Conservation (phyloP, 2,888 invertebrate species). For the Drosophila macrospina region DNA sequence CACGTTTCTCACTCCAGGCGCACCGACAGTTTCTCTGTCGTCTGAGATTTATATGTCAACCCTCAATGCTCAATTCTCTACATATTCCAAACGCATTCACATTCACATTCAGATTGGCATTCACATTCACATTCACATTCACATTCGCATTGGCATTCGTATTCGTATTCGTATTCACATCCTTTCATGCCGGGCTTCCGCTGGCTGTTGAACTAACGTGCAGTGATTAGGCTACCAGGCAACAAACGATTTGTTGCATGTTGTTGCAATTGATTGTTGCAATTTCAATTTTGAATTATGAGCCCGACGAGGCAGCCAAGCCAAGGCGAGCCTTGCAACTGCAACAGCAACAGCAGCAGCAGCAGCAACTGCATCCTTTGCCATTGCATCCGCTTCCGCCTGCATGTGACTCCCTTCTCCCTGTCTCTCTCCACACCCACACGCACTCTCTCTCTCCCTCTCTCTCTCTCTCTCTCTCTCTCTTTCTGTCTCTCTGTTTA, state of each 20-base stretch:
- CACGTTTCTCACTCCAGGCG: not conserved
- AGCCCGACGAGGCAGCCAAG: constrained; percentile 34
- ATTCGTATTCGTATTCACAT: constrained; percentile 42
- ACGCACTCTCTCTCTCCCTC: constrained; percentile 16
- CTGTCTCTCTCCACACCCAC: not conserved
- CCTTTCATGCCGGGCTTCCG: constrained; percentile 60
- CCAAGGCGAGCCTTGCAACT: constrained; percentile 44
- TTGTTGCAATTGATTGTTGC: constrained; percentile 84
- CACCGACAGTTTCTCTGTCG: constrained; percentile 10
- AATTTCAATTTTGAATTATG: constrained; percentile 84
- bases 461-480: not conserved
- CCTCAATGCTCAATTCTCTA: constrained; percentile 39
- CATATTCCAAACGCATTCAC: constrained; percentile 14
- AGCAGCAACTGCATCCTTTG: constrained; percentile 55
- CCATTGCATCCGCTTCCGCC: constrained; percentile 64
- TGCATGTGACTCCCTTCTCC: constrained; percentile 10
- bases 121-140: constrained; percentile 30
- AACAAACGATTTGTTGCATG: constrained; percentile 79
- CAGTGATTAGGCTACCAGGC: constrained; percentile 78
- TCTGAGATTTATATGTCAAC: constrained; percentile 68
- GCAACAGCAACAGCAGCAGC: constrained; percentile 23
- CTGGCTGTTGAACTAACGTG: constrained; percentile 58
- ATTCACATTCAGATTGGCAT: constrained; percentile 27
- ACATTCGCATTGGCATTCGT: constrained; percentile 25
- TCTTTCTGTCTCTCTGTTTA: constrained; percentile 28